A percentile compares a stretch with the other conserved stretches of the same genome.
These are phyloP conservation scores for Pachyramphus minor DNA, from an alignment of 2,113 vertebrate genomes.

Conservation along the genomic window DNA sequence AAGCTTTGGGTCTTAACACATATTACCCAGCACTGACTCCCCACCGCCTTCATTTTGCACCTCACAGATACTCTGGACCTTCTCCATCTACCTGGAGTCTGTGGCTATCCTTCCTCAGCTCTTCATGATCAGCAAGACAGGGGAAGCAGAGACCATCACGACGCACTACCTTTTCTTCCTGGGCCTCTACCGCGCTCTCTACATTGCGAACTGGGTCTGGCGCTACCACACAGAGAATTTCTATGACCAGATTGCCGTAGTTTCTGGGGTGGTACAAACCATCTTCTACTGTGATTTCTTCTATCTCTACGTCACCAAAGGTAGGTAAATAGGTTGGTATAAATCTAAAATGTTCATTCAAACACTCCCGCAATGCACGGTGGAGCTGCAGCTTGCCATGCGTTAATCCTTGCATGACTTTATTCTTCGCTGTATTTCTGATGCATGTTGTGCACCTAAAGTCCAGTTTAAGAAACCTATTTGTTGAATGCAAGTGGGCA, in stretches of 20 bases:
- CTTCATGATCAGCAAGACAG: slow-evolving; percentile 97
- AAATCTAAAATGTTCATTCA: rapidly evolving
- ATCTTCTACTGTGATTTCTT: slow-evolving; percentile 99
- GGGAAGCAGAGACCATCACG: slow-evolving; percentile 95
- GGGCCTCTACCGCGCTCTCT: slow-evolving; percentile 91
- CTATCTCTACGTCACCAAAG: slow-evolving; percentile 94
- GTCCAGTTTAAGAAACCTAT: background rate
- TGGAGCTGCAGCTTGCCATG: background rate
- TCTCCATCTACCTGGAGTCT: slow-evolving; percentile 96
- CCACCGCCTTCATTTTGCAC: background rate
- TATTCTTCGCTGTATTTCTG: background rate
- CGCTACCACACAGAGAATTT: slow-evolving; percentile 92
- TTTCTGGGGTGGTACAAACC: slow-evolving; percentile 95
- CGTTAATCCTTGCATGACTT: background rate
- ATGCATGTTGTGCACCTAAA: background rate
- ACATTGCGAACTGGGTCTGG: slow-evolving; percentile 96
- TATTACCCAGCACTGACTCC: background rate
- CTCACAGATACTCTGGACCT: slow-evolving; percentile 92
- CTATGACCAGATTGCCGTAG: slow-evolving; percentile 93
- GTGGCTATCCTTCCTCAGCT: slow-evolving; percentile 97
- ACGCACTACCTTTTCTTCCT: slow-evolving; percentile 97
- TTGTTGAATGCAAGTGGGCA: background rate
- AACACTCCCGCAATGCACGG: rapidly evolving
- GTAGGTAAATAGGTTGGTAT: slow-evolving; percentile 61
- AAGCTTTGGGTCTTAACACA: background rate